These are phyloP conservation scores for Neocrepidodera transversa DNA, from an alignment of 2,888 invertebrate genomes.

Conservation along the genomic window DNA sequence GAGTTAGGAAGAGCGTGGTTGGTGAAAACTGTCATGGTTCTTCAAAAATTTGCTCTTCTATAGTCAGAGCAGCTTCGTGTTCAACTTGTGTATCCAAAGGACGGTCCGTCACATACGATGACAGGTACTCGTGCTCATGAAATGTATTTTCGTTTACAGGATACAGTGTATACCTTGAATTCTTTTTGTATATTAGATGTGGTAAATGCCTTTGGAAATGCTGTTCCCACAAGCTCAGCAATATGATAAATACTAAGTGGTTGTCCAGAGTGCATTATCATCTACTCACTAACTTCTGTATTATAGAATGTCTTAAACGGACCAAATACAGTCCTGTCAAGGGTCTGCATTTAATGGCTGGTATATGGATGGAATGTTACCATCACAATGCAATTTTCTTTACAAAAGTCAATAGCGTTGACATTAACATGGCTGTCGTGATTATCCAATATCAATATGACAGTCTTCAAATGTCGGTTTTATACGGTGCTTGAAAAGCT, in stretches of 20 bases:
- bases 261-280: too few species aligned
- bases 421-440: too few species aligned
- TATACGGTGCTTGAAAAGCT: constrained; percentile 34
- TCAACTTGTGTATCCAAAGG: background rate
- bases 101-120: constrained; percentile 5
- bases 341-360: background rate
- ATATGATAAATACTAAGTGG: constrained; percentile 36
- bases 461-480: too few species aligned
- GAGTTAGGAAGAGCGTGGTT: too few species aligned
- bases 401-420: too few species aligned
- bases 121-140: constrained; percentile 31
- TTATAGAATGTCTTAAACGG: constrained; percentile 6
- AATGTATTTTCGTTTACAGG: constrained; percentile 37
- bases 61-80: background rate
- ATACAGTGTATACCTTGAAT: constrained; percentile 33
- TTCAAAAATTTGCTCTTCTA: background rate
- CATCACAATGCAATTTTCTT: too few species aligned
- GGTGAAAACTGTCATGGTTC: too few species aligned
- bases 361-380: too few species aligned
- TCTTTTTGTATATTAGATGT: constrained; percentile 32
- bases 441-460: too few species aligned
- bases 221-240: too few species aligned
- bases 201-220: constrained; percentile 38
- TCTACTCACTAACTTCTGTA: too few species aligned
- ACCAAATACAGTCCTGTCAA: constrained; percentile 2